Percentiles rank a stretch among this genome's conserved stretches.
These are phyloP conservation scores for Guaruba guarouba DNA, from an alignment of 2,113 vertebrate genomes.

Conservation along the genomic window DNA sequence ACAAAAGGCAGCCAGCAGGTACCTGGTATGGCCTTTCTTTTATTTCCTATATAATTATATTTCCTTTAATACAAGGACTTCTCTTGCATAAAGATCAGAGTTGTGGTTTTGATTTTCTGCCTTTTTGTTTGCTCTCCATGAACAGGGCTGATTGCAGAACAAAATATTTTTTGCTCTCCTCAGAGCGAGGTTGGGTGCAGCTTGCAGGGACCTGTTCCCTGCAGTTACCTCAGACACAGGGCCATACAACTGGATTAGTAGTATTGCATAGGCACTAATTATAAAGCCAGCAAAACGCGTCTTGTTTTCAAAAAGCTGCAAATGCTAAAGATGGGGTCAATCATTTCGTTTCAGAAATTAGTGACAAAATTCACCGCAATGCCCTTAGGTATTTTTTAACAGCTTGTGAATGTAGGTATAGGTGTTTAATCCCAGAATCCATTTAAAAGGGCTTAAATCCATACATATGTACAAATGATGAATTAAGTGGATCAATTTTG, in stretches of 20 bases:
- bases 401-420: neutral
- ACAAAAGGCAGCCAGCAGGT: neutral
- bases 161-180: neutral
- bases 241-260: neutral
- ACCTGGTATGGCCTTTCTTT: neutral
- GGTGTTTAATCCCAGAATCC: conserved; percentile 68
- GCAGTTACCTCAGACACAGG: neutral
- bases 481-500: conserved; percentile 73
- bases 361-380: neutral
- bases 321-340: neutral
- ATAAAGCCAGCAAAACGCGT: neutral
- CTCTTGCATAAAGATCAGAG: neutral
- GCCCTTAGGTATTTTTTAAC: conserved; percentile 26
- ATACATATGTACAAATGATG: conserved; percentile 74
- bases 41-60: neutral
- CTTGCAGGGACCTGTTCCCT: neutral
- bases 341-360: conserved; percentile 17
- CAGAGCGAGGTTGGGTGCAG: neutral
- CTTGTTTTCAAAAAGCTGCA: neutral
- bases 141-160: neutral
- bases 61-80: neutral
- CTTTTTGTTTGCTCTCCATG: neutral
- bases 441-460: conserved; percentile 67
- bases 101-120: neutral
- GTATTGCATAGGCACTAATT: neutral